Percentiles rank a stretch among this genome's conserved stretches.
Evolutionary conservation across 2,797 vertebrate genomes (phyloP).

Genomic region (Silurus lanzhouensis): DNA sequence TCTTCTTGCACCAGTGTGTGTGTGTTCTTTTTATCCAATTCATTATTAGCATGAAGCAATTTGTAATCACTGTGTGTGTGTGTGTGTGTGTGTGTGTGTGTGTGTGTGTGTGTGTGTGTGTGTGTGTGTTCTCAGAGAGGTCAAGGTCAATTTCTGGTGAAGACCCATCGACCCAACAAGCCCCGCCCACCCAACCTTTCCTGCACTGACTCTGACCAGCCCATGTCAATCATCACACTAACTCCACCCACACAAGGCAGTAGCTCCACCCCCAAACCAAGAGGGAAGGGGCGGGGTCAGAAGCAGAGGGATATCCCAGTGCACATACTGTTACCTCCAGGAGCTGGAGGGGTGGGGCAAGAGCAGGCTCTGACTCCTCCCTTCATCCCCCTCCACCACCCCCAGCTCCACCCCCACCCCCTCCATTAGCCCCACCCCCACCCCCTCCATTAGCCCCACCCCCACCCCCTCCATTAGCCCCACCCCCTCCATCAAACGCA

Average conservation of each 20-base stretch:
- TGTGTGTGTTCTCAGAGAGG: constrained; percentile 69
- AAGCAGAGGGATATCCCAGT: constrained; percentile 70
- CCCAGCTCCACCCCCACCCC: constrained; percentile 14
- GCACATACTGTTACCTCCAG: constrained; percentile 67
- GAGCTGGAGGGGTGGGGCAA: constrained; percentile 28
- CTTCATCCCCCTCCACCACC: constrained; percentile 36
- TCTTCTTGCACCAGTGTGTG: background rate
- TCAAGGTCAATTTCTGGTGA: constrained; percentile 75
- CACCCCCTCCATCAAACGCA: constrained; percentile 61
- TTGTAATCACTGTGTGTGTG: background rate
- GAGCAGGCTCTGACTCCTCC: background rate
- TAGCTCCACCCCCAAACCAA: constrained; percentile 49
- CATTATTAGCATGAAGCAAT: background rate
- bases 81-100: background rate
- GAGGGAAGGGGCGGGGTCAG: constrained; percentile 47
- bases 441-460: constrained; percentile 18
- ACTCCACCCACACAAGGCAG: constrained; percentile 50
- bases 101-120: background rate
- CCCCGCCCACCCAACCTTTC: constrained; percentile 35
- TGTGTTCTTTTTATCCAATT: constrained; percentile 4
- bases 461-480: constrained; percentile 45
- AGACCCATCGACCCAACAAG: constrained; percentile 69
- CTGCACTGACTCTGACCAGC: constrained; percentile 55
- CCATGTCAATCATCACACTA: constrained; percentile 60
- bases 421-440: constrained; percentile 46